Conservation (phyloP, 1,140 invertebrate genomes). For the Drosophila saltans region DNA sequence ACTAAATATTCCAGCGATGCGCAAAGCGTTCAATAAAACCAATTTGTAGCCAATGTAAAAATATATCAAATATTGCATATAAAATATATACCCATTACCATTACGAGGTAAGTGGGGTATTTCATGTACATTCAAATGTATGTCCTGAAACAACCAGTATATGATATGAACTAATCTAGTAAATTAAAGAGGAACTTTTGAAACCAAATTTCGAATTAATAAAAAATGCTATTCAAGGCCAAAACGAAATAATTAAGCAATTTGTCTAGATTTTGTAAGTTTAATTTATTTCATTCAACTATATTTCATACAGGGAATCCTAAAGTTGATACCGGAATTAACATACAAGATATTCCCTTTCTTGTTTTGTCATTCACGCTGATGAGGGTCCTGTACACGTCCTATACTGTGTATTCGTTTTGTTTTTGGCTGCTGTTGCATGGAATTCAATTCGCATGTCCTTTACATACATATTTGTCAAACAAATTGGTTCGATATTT, state of each 20-base stretch:
- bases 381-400: conserved; percentile 7
- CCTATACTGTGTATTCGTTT: not conserved
- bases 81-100: not conserved
- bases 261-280: too few relatives aligned
- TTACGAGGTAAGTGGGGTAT: too few relatives aligned
- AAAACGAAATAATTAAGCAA: too few relatives aligned
- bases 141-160: too few relatives aligned
- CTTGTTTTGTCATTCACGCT: conserved; percentile 6
- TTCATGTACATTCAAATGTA: too few relatives aligned
- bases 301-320: not conserved
- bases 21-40: conserved; percentile 11
- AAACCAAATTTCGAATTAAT: too few relatives aligned
- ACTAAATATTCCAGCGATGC: conserved; percentile 18
- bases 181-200: too few relatives aligned
- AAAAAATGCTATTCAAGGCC: too few relatives aligned
- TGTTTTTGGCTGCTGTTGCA: not conserved
- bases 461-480: conserved; percentile 21
- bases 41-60: conserved; percentile 23
- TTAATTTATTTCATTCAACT: too few relatives aligned
- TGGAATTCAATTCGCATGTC: conserved; percentile 14
- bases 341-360: not conserved
- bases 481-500: conserved; percentile 21
- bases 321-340: not conserved
- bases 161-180: too few relatives aligned
- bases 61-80: conserved; percentile 15